Conservation (phyloP, 2,888 invertebrate species). For the Mongoloraphidia duomilia region DNA sequence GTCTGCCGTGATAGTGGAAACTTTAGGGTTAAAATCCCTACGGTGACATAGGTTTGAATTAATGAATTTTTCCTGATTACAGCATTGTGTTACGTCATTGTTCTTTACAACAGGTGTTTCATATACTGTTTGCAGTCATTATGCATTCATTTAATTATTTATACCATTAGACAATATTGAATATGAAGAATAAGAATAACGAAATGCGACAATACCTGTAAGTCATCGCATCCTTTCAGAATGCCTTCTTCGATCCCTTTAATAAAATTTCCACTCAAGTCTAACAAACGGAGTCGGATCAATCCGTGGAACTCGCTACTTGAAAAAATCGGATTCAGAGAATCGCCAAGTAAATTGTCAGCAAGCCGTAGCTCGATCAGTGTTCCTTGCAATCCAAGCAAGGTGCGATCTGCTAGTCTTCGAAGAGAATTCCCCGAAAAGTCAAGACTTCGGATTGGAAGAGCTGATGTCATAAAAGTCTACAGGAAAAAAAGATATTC, state of each 20-base stretch:
- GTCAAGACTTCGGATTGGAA: constrained; percentile 63
- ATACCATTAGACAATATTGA: not conserved
- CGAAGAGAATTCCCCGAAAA: constrained; percentile 70
- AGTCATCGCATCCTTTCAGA: constrained; percentile 63
- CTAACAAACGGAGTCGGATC: constrained; percentile 54
- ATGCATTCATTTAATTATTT: not conserved
- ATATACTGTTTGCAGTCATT: no score
- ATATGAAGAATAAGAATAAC: not conserved
- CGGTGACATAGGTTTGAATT: no score
- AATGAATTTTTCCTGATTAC: no score
- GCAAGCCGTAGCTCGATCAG: constrained; percentile 57
- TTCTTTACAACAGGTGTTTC: no score
- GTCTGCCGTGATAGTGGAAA: no score
- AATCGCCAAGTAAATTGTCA: constrained; percentile 78
- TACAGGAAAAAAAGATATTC: constrained; percentile 23
- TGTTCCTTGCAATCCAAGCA: constrained; percentile 49
- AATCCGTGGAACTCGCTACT: constrained; percentile 71
- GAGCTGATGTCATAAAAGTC: constrained; percentile 54
- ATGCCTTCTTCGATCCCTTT: constrained; percentile 75
- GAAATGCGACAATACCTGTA: constrained; percentile 38
- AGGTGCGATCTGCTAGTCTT: constrained; percentile 59
- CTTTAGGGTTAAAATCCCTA: no score
- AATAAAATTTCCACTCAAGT: constrained; percentile 68
- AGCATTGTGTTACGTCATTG: no score
- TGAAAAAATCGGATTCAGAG: constrained; percentile 80